Conservation (phyloP, 2,888 invertebrate species). For the Mayetiola destructor region DNA sequence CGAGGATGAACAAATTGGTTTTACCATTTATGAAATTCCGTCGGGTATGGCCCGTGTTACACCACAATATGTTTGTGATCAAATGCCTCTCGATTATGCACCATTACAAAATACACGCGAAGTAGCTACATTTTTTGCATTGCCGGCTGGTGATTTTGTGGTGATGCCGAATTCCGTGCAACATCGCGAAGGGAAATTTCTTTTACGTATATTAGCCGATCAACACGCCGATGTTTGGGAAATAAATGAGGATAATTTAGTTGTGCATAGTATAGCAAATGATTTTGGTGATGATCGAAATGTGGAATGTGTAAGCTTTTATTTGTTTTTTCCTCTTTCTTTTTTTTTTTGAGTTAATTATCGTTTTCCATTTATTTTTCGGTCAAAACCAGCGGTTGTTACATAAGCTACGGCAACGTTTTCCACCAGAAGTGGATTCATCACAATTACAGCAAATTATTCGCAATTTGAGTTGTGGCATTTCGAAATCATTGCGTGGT, state of each 20-base stretch:
- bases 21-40: constrained; percentile 56
- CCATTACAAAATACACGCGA: constrained; percentile 37
- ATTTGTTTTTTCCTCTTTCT: neutral
- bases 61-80: constrained; percentile 44
- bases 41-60: constrained; percentile 43
- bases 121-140: constrained; percentile 57
- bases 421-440: constrained; percentile 47
- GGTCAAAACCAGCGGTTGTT: constrained; percentile 18
- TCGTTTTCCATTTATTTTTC: constrained; percentile 4
- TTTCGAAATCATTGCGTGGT: constrained; percentile 32
- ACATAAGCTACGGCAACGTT: constrained; percentile 30
- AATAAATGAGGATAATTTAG: constrained; percentile 60
- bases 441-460: constrained; percentile 44
- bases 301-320: constrained; percentile 37
- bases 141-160: constrained; percentile 59
- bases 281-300: constrained; percentile 44
- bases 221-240: constrained; percentile 62
- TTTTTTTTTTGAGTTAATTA: neutral
- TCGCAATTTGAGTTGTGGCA: constrained; percentile 40
- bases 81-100: constrained; percentile 25
- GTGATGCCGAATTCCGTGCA: constrained; percentile 57
- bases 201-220: constrained; percentile 55
- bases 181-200: constrained; percentile 52
- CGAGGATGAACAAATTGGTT: constrained; percentile 47
- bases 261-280: constrained; percentile 46